Evolutionary conservation across 1,140 invertebrate species (phyloP), one percentile per base, ranked within the genome.

Genomic region (Riptortus pedestris): DNA sequence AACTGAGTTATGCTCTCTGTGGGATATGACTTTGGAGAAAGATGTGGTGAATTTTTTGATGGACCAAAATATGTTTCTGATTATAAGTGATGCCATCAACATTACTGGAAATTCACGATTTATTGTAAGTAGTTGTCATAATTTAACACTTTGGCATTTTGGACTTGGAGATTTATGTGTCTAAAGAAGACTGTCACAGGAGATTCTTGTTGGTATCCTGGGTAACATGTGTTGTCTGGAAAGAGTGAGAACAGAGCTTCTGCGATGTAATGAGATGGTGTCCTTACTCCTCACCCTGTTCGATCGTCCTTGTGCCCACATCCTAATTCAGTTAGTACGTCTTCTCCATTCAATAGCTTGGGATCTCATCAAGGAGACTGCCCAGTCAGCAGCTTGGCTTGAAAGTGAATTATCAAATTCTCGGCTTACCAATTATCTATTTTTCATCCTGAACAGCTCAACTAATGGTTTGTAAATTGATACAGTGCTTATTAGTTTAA

Each of bases 11-110:
- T 87, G 85, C 69, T 81, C 79, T 22, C 70, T 90, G 1, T 90
- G 87, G 87, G 86, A 90, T 67, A 87, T 88, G 83, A 85, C 85
- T 11, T 73, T 81, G 0, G 82, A 89, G 65, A 78, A 79, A 69
- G 86, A 87, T 70, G 80, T 89, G 2, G 82, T 83, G 1, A 66
- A 79, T n/a, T 83, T 83, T 70, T 74, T 89, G 2, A 71, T 84
- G 59, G 76, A 84, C 68, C 78, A 86, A 66, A 77, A 85, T 60
- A 80, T 82, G 66, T 74, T 85, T 11, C 78, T 82, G 52, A 72
- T 89, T 20, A 77, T 75, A 11, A 75, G 76, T 47, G 71, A 75
- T 55, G 70, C 75, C 20, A 70, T 77, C 68, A 71, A 78, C 71
- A 70, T 73, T 66, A 72, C 76, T 52, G 71, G 79, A 67, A 71